phyloP scores from a whole-genome alignment of 2,113 vertebrate genomes.

The Cariama cristata region DNA sequence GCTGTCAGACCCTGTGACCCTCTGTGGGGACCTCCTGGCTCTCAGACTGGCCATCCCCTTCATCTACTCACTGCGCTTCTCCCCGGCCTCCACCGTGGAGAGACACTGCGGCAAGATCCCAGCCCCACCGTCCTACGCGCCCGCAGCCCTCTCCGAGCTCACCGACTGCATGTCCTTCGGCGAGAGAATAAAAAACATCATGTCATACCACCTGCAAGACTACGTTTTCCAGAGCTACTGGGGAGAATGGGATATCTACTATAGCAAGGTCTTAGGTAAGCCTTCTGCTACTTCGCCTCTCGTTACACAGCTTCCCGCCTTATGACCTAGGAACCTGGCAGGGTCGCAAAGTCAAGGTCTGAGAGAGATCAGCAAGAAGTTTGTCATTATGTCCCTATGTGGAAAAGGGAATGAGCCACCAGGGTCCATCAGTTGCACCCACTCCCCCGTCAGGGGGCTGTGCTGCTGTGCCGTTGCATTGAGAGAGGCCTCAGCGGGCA shows the following conservation, averaged over 20 bases:
- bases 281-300: neutral
- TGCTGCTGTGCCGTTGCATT: neutral
- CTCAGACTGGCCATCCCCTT: conserved; percentile 77
- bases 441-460: neutral
- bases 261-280: conserved; percentile 79
- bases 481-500: neutral
- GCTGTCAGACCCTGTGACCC: conserved; percentile 69
- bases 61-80: conserved; percentile 73
- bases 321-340: neutral
- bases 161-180: conserved; percentile 76
- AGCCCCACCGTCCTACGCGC: conserved; percentile 69
- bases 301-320: neutral
- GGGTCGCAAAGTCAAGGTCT: neutral
- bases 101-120: conserved; percentile 79
- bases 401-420: neutral
- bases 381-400: neutral
- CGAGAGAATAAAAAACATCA: conserved; percentile 75
- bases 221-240: conserved; percentile 71
- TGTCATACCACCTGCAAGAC: conserved; percentile 78
- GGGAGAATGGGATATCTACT: conserved; percentile 77
- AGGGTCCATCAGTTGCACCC: neutral
- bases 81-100: conserved; percentile 75
- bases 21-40: conserved; percentile 78
- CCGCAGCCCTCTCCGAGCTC: conserved; percentile 76
- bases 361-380: neutral